These are phyloP conservation scores for Gambusia yucatana DNA, from an alignment of 2,797 vertebrate species.

Conservation along the genomic window DNA sequence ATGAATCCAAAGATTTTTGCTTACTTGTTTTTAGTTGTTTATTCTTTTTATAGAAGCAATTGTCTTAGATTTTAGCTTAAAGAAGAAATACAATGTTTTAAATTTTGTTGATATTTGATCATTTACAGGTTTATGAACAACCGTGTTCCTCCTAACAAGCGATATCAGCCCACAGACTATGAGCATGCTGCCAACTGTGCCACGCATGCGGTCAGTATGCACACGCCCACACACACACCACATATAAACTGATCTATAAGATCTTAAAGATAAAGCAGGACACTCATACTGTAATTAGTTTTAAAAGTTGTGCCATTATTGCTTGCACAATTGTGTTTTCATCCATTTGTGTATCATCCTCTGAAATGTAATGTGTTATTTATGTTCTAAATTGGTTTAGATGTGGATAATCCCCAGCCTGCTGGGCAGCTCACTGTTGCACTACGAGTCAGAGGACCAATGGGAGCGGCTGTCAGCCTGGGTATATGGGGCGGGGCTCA, in stretches of 20 bases:
- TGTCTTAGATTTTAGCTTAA: background rate
- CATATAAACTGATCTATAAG: conserved; percentile 19
- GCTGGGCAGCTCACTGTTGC: conserved; percentile 90
- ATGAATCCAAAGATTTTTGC: background rate
- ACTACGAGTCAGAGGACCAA: conserved; percentile 89
- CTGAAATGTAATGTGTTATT: conserved; percentile 28
- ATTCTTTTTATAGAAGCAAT: background rate
- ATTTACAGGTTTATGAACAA: conserved; percentile 94
- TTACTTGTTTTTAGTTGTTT: background rate
- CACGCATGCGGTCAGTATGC: conserved; percentile 91
- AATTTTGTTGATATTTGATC: conserved; percentile 27
- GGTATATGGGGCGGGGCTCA: conserved; percentile 89
- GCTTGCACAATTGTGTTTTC: background rate
- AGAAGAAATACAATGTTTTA: background rate
- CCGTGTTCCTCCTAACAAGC: conserved; percentile 90
- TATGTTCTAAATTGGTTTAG: conserved; percentile 59
- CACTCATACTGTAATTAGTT: conserved; percentile 13
- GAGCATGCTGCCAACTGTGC: conserved; percentile 96
- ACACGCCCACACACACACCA: conserved; percentile 21
- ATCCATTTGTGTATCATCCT: conserved; percentile 8
- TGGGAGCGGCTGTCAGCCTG: conserved; percentile 88
- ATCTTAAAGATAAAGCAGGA: conserved; percentile 19
- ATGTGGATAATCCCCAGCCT: conserved; percentile 96
- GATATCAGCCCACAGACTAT: conserved; percentile 95
- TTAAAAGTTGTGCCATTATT: conserved; percentile 14